phyloP scores from a whole-genome alignment of 2,888 invertebrate genomes.

The Periphyllus acericola region DNA sequence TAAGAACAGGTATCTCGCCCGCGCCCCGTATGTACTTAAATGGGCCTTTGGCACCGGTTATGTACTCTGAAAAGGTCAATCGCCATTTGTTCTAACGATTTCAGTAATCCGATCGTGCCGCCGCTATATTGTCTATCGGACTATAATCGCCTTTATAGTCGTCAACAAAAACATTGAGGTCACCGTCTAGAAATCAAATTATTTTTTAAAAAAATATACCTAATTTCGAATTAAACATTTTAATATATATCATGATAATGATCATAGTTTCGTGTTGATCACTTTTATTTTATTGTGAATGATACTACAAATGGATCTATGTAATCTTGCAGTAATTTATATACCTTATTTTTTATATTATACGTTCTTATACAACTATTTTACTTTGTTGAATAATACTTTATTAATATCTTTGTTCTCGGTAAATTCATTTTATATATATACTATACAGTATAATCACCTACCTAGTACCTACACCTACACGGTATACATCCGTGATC shows the following conservation, averaged over 20 bases:
- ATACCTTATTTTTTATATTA: background rate
- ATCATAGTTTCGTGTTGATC: background rate
- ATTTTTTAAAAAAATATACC: background rate
- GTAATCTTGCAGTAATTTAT: background rate
- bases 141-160: background rate
- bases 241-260: background rate
- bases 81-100: background rate
- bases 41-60: conserved; percentile 54
- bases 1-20: conserved; percentile 31
- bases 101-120: background rate
- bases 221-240: background rate
- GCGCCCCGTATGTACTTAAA: conserved; percentile 51
- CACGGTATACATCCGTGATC: background rate
- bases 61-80: conserved; percentile 39
- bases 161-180: conserved; percentile 2
- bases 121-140: background rate
- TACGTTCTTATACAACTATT: background rate
- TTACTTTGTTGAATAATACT: background rate
- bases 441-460: background rate
- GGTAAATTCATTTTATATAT: background rate
- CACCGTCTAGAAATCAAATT: background rate
- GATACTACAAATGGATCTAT: background rate
- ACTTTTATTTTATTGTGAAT: background rate
- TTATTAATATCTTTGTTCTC: conserved; percentile 3
- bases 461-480: background rate